These are phyloP conservation scores for Neodiprion pinetum DNA, from an alignment of 1,140 invertebrate species.

Conservation along the genomic window DNA sequence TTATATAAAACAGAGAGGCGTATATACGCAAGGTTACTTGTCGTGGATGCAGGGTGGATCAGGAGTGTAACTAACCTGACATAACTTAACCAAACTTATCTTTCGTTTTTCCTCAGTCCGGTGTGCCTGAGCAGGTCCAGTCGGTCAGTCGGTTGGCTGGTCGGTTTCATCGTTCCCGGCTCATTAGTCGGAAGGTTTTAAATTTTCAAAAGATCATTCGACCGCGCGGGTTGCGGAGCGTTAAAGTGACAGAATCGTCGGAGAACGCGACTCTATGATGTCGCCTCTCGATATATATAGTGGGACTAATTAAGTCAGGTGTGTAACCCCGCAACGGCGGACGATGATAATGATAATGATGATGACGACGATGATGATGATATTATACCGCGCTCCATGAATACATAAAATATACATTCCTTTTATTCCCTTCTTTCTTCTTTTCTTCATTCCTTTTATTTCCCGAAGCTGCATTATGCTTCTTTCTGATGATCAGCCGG, in stretches of 20 bases:
- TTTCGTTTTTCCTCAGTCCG: neutral
- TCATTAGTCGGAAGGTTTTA: neutral
- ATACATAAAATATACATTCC: neutral
- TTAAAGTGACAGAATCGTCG: slow-evolving; percentile 5
- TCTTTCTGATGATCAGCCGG: no score
- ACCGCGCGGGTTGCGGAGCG: neutral
- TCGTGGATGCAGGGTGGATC: no score
- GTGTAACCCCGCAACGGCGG: neutral
- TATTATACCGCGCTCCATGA: neutral
- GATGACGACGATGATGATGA: neutral
- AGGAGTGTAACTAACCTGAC: neutral
- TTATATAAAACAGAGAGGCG: no score
- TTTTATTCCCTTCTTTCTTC: neutral
- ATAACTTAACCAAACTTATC: slow-evolving; percentile 2
- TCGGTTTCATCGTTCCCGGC: neutral
- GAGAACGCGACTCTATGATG: neutral
- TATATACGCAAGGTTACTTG: no score
- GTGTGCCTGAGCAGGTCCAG: neutral
- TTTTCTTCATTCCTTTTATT: neutral
- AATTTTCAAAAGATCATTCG: neutral
- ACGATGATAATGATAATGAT: neutral
- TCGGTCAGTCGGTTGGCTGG: neutral
- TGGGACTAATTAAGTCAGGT: neutral
- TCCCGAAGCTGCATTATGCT: neutral
- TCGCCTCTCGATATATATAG: neutral